Conservation (phyloP, 2,113 vertebrate species). For the Oophaga pumilio region DNA sequence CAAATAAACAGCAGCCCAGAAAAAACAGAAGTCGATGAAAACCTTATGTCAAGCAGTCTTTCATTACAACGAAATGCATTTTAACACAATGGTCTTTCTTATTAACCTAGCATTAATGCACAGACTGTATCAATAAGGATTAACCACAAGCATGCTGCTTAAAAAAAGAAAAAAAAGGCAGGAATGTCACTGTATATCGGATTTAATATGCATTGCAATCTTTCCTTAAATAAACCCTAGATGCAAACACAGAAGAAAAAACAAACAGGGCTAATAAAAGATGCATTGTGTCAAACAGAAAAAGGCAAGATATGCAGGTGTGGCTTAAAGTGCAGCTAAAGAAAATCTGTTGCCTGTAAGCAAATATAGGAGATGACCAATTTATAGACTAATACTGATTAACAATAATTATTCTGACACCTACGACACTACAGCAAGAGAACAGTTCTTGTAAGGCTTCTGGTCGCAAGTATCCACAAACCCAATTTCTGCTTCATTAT, state of each 20-base stretch:
- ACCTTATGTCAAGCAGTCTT: constrained; percentile 18
- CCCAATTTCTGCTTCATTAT: too few species aligned
- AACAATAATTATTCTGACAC: not conserved
- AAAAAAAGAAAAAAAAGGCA: not conserved
- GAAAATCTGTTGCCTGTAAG: not conserved
- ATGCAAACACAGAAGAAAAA: constrained; percentile 4
- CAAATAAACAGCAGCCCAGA: constrained; percentile 35
- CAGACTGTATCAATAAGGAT: constrained; percentile 25
- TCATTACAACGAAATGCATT: constrained; percentile 26
- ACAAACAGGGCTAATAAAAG: constrained; percentile 8
- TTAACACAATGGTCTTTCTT: constrained; percentile 24
- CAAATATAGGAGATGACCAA: not conserved
- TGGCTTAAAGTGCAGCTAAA: not conserved
- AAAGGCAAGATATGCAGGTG: not conserved
- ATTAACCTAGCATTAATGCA: constrained; percentile 32
- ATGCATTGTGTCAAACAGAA: not conserved
- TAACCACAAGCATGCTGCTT: constrained; percentile 29
- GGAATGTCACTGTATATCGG: constrained; percentile 33
- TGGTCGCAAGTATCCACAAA: too few species aligned
- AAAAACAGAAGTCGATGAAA: constrained; percentile 44
- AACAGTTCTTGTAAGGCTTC: too few species aligned
- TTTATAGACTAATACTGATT: not conserved
- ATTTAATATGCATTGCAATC: constrained; percentile 17
- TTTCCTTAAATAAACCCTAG: constrained; percentile 28
- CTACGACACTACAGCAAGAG: too few species aligned